Percentiles rank a stretch among this genome's conserved stretches.
Evolutionary conservation across 2,888 invertebrate genomes (phyloP).

Genomic region (Deilephila porcellus): DNA sequence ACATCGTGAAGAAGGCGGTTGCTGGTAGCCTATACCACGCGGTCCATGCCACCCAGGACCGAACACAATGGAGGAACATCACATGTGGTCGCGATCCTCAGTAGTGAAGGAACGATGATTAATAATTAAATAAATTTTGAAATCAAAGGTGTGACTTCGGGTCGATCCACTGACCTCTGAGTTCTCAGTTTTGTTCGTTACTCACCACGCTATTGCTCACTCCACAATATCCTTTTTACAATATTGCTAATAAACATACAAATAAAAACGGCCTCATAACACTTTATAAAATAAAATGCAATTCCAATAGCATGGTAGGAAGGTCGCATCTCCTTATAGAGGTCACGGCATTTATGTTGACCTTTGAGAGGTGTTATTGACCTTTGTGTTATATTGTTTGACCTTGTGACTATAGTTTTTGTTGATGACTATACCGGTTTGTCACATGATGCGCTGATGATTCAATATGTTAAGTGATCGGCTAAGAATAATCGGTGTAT

Average conservation of each 20-base stretch:
- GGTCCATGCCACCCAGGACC: too few species aligned
- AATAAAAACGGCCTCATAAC: background rate
- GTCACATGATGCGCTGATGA: constrained; percentile 4
- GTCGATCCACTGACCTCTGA: too few species aligned
- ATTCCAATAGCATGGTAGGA: background rate
- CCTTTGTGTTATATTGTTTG: constrained; percentile 41
- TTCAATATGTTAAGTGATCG: background rate
- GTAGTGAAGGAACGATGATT: too few species aligned
- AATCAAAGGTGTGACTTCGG: too few species aligned
- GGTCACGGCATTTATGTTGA: constrained; percentile 32
- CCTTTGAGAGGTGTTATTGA: constrained; percentile 44
- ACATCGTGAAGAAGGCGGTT: too few species aligned
- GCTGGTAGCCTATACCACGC: too few species aligned
- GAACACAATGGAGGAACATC: too few species aligned
- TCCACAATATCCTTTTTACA: background rate
- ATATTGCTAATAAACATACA: constrained; percentile 2
- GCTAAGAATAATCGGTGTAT: background rate
- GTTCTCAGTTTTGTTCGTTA: too few species aligned
- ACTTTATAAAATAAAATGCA: constrained; percentile 14
- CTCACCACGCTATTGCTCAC: background rate
- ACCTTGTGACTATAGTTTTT: constrained; percentile 36
- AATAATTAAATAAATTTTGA: too few species aligned
- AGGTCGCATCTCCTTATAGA: constrained; percentile 25
- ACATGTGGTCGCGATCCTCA: too few species aligned
- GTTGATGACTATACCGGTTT: constrained; percentile 17